These are phyloP conservation scores for Drosophila gunungcola DNA, from an alignment of 1,140 invertebrate genomes.

Conservation along the genomic window DNA sequence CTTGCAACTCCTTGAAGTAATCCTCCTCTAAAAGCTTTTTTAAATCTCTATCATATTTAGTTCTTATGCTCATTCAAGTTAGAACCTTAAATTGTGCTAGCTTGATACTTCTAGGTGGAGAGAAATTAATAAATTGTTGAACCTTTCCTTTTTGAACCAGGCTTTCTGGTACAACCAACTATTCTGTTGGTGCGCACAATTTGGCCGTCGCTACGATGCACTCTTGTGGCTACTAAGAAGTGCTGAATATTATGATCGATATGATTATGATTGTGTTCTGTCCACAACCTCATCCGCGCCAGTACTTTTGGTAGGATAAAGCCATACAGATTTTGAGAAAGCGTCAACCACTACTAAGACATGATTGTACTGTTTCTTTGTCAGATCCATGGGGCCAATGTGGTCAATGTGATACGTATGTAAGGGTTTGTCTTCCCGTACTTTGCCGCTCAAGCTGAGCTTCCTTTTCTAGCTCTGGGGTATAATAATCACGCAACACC, in stretches of 20 bases:
- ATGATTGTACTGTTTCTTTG: background rate
- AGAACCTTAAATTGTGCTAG: background rate
- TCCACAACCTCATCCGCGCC: background rate
- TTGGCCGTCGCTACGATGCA: background rate
- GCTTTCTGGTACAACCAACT: too few relatives aligned
- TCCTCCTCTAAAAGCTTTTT: background rate
- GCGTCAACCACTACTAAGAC: background rate
- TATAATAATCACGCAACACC: conserved; percentile 9
- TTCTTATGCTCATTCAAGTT: background rate
- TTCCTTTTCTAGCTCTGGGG: background rate
- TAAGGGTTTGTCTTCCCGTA: background rate
- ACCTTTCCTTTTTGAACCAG: background rate
- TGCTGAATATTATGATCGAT: conserved; percentile 2
- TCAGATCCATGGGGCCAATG: background rate
- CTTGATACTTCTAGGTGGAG: background rate
- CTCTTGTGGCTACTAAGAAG: conserved; percentile 12
- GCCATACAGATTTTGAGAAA: background rate
- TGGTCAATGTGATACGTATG: background rate
- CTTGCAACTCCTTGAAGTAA: background rate
- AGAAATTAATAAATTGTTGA: background rate
- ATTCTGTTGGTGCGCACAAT: background rate
- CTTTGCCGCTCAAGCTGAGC: background rate
- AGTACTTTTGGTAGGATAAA: conserved; percentile 2
- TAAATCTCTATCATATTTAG: background rate
- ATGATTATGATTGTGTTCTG: too few relatives aligned